These are phyloP conservation scores for Aporrectodea caliginosa DNA, from an alignment of 1,140 invertebrate species.

Conservation along the genomic window DNA sequence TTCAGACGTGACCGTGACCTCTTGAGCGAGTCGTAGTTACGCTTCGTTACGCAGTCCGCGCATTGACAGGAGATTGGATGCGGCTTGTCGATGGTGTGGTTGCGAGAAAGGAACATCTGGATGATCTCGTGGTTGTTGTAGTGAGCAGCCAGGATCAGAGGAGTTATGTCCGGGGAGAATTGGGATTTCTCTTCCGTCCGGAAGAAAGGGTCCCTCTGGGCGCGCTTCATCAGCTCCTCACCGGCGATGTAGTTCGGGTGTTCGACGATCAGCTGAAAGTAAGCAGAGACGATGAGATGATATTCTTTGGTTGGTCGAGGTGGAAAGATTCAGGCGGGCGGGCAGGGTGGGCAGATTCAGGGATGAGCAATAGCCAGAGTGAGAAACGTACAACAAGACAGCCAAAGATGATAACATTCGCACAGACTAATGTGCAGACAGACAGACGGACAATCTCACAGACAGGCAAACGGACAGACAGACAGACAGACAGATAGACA, in stretches of 20 bases:
- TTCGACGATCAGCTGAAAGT: constrained; percentile 75
- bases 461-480: too few relatives aligned
- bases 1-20: constrained; percentile 44
- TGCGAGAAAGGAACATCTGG: constrained; percentile 89
- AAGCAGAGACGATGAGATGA: not conserved
- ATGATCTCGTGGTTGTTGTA: constrained; percentile 98
- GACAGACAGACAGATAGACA: too few relatives aligned
- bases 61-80: constrained; percentile 32
- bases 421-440: too few relatives aligned
- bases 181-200: constrained; percentile 40
- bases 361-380: too few relatives aligned
- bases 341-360: too few relatives aligned
- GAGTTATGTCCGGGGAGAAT: constrained; percentile 95
- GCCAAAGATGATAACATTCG: too few relatives aligned
- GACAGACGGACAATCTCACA: too few relatives aligned
- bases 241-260: constrained; percentile 57
- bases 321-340: too few relatives aligned
- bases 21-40: constrained; percentile 37
- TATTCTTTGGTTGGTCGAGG: too few relatives aligned
- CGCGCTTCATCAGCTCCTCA: constrained; percentile 1
- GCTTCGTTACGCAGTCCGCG: constrained; percentile 35
- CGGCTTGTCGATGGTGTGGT: constrained; percentile 46
- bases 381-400: too few relatives aligned
- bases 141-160: constrained; percentile 90
- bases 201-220: constrained; percentile 32